phyloP scores from a whole-genome alignment of 1,140 invertebrate species.

The Nasonia giraulti region DNA sequence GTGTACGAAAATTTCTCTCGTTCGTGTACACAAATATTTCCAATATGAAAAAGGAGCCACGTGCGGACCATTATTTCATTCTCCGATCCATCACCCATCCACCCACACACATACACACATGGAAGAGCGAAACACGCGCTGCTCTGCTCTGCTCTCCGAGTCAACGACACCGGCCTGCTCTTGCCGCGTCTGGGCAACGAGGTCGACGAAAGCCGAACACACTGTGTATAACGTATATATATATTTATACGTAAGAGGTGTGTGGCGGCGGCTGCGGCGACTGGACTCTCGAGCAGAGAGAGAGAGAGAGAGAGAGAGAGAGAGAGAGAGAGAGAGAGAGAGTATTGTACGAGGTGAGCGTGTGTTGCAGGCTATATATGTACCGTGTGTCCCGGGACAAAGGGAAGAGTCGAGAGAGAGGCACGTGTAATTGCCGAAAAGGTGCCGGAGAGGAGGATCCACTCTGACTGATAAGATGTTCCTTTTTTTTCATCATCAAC shows the following conservation, averaged over 20 bases:
- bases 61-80: neutral
- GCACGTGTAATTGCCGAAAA: conserved; percentile 21
- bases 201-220: conserved; percentile 60
- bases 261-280: neutral
- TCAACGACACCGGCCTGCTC: conserved; percentile 58
- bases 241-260: conserved; percentile 11
- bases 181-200: conserved; percentile 57
- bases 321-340: conserved; percentile 22
- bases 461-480: conserved; percentile 43
- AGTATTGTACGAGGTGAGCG: conserved; percentile 4
- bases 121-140: neutral
- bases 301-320: conserved; percentile 18
- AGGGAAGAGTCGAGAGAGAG: neutral
- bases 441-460: conserved; percentile 32
- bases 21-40: no score
- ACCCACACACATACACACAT: conserved; percentile 26
- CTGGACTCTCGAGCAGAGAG: conserved; percentile 5
- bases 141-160: conserved; percentile 36
- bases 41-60: neutral
- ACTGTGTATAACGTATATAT: neutral
- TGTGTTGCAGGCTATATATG: neutral
- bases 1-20: neutral
- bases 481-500: neutral
- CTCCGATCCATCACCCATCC: conserved; percentile 25
- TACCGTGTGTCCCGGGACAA: neutral